Evolutionary conservation across 2,797 vertebrate genomes (phyloP).

Genomic region (Schizopygopsis malacanthus): DNA sequence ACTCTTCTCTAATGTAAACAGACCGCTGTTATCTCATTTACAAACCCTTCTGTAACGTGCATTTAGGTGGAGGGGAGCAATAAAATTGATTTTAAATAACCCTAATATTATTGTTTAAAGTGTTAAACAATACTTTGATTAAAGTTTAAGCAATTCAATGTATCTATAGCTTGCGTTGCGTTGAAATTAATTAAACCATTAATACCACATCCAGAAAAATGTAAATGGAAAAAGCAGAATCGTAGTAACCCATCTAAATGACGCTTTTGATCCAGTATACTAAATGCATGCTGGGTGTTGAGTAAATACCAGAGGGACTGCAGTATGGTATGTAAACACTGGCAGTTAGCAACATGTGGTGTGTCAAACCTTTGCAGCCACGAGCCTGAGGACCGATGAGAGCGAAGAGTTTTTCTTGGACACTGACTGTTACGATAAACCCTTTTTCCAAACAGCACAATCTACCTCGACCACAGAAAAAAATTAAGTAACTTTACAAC

Average conservation of each 20-base stretch:
- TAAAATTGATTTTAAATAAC: no score
- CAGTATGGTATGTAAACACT: not conserved
- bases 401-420: not conserved
- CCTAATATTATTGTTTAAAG: not conserved
- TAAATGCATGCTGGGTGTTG: not conserved
- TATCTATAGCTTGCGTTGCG: not conserved
- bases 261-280: not conserved
- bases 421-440: not conserved
- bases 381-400: not conserved
- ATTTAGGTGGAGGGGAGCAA: not conserved
- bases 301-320: not conserved
- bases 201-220: not conserved
- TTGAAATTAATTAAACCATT: not conserved
- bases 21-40: not conserved
- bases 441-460: not conserved
- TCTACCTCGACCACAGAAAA: not conserved
- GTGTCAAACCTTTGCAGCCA: not conserved
- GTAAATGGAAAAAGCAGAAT: not conserved
- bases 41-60: not conserved
- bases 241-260: not conserved
- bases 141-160: not conserved
- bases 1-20: not conserved
- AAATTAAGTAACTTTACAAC: not conserved
- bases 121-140: not conserved
- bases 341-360: not conserved